Conservation (phyloP, 2,797 vertebrate species). For the Harpagifer antarcticus region DNA sequence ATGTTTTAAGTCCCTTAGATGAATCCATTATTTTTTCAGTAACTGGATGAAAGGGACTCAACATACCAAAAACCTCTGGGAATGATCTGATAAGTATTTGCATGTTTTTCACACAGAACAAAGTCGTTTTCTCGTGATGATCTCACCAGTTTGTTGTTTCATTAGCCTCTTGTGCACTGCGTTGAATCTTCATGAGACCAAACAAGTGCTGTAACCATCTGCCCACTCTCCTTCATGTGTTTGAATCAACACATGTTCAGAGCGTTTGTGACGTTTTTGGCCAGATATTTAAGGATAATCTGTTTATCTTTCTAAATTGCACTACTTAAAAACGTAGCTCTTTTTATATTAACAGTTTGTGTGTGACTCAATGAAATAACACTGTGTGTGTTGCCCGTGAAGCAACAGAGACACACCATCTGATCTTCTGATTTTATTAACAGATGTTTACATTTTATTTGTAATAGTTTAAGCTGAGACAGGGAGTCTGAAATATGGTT, state of each 20-base stretch:
- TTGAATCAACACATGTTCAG: conserved; percentile 37
- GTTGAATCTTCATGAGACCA: conserved; percentile 53
- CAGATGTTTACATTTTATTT: conserved; percentile 2
- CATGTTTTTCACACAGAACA: conserved; percentile 59
- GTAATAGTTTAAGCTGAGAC: not conserved
- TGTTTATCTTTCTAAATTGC: not conserved
- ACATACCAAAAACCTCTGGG: conserved; percentile 39
- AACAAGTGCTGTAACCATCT: conserved; percentile 52
- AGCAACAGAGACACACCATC: not conserved
- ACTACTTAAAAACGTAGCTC: not conserved
- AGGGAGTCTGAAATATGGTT: not conserved
- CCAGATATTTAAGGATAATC: conserved; percentile 23
- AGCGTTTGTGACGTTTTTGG: conserved; percentile 2
- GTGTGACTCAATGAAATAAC: not conserved
- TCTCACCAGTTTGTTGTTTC: conserved; percentile 43
- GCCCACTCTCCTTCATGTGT: conserved; percentile 36
- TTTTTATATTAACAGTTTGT: not conserved
- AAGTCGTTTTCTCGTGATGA: conserved; percentile 46
- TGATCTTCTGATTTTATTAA: conserved; percentile 10
- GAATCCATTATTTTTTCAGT: conserved; percentile 16
- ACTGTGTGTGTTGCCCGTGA: not conserved
- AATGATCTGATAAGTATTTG: conserved; percentile 39
- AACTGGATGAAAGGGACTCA: conserved; percentile 27
- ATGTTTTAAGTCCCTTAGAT: conserved; percentile 9
- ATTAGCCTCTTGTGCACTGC: conserved; percentile 25